These are phyloP conservation scores for Lasioglossum lativentre DNA, from an alignment of 2,888 invertebrate genomes.

Conservation along the genomic window DNA sequence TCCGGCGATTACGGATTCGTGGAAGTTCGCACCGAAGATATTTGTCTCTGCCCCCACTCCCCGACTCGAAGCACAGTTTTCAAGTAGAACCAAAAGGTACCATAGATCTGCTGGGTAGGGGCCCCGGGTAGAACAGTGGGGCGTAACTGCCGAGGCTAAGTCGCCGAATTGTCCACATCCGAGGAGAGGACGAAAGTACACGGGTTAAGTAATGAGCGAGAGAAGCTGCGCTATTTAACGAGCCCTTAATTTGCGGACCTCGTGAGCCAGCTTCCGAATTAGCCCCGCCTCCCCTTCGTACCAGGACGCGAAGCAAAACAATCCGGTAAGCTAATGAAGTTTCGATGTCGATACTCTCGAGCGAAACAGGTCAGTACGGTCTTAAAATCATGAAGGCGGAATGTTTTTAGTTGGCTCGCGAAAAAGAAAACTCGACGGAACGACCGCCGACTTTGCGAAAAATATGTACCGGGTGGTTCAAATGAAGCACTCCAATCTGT, in stretches of 20 bases:
- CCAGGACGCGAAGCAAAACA: slow-evolving; percentile 35
- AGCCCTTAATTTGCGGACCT: slow-evolving; percentile 47
- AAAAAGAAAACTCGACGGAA: not conserved
- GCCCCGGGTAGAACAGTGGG: not conserved
- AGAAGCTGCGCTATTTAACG: slow-evolving; percentile 52
- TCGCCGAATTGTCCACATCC: slow-evolving; percentile 45
- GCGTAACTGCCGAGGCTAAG: slow-evolving; percentile 31
- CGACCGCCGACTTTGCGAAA: not conserved
- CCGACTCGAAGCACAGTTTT: not conserved
- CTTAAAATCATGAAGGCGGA: not conserved
- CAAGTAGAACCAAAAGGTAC: slow-evolving; percentile 7
- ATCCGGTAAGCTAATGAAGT: slow-evolving; percentile 56
- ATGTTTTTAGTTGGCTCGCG: not conserved
- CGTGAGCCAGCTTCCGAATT: slow-evolving; percentile 37
- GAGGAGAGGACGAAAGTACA: slow-evolving; percentile 41
- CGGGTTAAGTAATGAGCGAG: slow-evolving; percentile 43
- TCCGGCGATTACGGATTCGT: not conserved
- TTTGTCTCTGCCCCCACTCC: not conserved
- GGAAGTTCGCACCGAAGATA: not conserved
- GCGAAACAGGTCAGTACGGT: not conserved
- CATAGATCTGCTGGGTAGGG: not conserved
- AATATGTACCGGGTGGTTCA: not conserved
- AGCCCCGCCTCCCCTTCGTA: not conserved
- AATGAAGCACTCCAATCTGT: not conserved
- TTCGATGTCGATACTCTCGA: slow-evolving; percentile 51